Conservation (phyloP, 2,113 vertebrate species). For the Elephas maximus region DNA sequence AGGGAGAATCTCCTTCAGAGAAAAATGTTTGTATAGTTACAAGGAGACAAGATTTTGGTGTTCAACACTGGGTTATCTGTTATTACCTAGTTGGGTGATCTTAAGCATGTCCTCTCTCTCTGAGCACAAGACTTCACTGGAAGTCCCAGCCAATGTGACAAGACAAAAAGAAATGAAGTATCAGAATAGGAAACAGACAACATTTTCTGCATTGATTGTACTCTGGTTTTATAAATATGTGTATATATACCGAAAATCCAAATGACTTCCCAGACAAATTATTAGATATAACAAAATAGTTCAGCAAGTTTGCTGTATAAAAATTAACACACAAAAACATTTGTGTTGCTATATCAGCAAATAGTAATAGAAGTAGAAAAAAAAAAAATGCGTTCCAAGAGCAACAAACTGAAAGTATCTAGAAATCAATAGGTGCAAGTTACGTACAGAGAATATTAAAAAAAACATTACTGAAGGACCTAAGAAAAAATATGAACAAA, state of each 20-base stretch:
- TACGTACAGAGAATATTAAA: conserved; percentile 1
- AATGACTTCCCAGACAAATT: not conserved
- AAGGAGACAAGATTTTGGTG: not conserved
- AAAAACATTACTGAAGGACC: not conserved
- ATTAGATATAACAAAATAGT: conserved; percentile 24
- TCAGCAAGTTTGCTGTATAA: not conserved
- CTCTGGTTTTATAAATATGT: not conserved
- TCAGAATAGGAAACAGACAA: not conserved
- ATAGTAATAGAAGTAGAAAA: not conserved
- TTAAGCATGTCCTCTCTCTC: not conserved
- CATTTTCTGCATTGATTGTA: not conserved
- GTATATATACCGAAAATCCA: not conserved
- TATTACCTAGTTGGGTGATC: not conserved
- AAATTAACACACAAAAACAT: conserved; percentile 30
- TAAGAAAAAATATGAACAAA: not conserved
- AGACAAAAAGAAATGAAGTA: not conserved
- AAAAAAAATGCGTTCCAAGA: not conserved
- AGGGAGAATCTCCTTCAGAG: conserved; percentile 51
- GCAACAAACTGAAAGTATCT: not conserved
- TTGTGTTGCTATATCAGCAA: not conserved
- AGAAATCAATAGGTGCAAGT: not conserved
- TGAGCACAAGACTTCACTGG: not conserved
- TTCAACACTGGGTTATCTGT: not conserved
- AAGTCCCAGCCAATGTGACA: not conserved
- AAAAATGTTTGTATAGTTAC: not conserved